Base-by-base conservation (phyloP, 2,797 vertebrate genomes). In the Neosalanx taihuensis region DNA sequence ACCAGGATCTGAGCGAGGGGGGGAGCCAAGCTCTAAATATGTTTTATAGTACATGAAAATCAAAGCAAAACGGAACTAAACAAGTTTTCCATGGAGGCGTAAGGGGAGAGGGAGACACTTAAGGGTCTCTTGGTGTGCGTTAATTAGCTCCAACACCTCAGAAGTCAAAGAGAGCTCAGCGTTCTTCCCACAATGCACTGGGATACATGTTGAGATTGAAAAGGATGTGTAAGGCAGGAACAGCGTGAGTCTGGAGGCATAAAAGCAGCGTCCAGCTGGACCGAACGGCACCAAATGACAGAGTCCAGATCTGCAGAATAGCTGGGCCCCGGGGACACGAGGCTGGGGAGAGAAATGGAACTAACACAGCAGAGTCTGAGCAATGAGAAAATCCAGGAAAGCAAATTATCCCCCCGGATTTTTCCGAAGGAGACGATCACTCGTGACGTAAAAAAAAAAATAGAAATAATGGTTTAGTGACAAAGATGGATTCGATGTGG, bases 281-380 rank as follows among this genome's bases (percentile, higher is more conserved):
- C 61, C 49, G 72, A 51, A 59, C 82, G 12, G 67, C 61, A 31
- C 72, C 68, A 61, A 83, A 75, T 78, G 81, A 85, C 77, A 82
- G 51, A 87, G 72, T 82, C 79, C 85, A 81, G 85, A 64, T 17
- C 70, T 72, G 66, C 69, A 76, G 79, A 75, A 78, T 84, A 84
- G 77, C 41, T 73, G 83, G 83, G 81, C 80, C 74, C 63, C 71
- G 73, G 81, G 78, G 33, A 81, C 80, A 80, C 77, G 78, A 74
- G 69, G 81, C 72, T 81, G 67, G 56, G 76, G 71, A 82, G 75
- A 78, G 66, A 84, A 74, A 85, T 74, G 79, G 85, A 87, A 90
- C 80, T 88, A 79, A 84, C 37, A 57, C 69, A 83, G 76, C 66
- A 78, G 23, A 26, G 69, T 71, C 13, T 71, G 35, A 67, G 71